Base-by-base conservation (phyloP, 2,113 vertebrate genomes). In the Xenopus borealis region DNA sequence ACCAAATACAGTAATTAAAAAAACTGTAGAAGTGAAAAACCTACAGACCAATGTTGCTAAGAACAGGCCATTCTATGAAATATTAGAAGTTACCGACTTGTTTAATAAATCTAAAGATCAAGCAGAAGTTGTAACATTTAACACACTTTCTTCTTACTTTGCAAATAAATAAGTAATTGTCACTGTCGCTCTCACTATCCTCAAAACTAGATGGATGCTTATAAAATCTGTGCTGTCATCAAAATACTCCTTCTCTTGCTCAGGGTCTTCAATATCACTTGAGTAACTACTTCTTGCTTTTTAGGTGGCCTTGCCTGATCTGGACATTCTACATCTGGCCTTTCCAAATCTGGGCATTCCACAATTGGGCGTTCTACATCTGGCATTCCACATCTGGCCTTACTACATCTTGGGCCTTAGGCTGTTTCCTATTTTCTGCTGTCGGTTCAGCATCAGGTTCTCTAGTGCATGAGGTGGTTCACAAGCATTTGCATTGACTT, bases 191-290 rank as follows among this genome's bases (percentile, higher is more conserved):
- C 8, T 87, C 72, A 55, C 89, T 92, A 65, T 86, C 90, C 68
- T 96, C 96, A 10, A 95, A 96, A 72, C 89, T 78, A 27, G 95
- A 96, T 0, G 95, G 93, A 71, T 95, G 94, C 67, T 94, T 95
- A 74, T 82, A 91, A 87, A 98, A 99, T 99, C 96, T 6, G 97
- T 99, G 82, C 97, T 99, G 82, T 97, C 95, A 78, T 96, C 95
- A 78, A 94, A 97, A 78, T 94, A 94, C 3, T 94, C 91, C 62
- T 92, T 85, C 53, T 89, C 88, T 44, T 80, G 83, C 59, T 80
- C 69, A 0, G 83, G 85, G 16, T 81, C 82, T 71, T 95, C 89
- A 2, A 86, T 67, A 59, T 90, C 89, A 55, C 90, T 91, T 71
- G 81, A 81, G 72, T 77, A 69, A 33, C 20, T 63, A 13, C 44